Base-by-base conservation (phyloP, 2,797 vertebrate genomes). In the Tenualosa ilisha region DNA sequence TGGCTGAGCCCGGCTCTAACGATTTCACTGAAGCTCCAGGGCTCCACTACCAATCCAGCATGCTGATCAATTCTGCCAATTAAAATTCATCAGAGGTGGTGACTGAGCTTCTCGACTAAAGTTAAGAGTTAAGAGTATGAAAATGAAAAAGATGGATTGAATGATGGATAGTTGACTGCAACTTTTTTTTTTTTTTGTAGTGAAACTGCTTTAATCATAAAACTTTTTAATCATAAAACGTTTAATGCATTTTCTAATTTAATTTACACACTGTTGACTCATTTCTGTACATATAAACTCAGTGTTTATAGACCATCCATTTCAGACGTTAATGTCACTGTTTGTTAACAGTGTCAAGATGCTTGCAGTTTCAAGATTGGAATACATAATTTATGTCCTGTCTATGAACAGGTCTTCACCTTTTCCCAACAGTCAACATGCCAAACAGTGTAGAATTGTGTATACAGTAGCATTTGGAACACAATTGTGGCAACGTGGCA, bases 51-150 rank as follows among this genome's bases (percentile, higher is more conserved):
- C 79, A 84, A 91, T 91, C 86, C 11, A 83, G 85, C 59, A 84
- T 82, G 89, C 88, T 86, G 91, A 92, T 95, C 94, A 92, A 92
- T 94, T 87, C 85, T 86, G 84, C 85, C 91, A 92, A 93, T 94
- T 89, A 89, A 85, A 93, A 89, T 89, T 83, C 46, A 90, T 91
- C 86, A 9, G 61, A 86, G 84, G 63, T 81, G 1, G 86, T 79
- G 86, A 79, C 82, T 82, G 90, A 92, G 91, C 92, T 88, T 91
- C 89, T 90, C 88, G 87, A 83, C 87, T 65, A n/a, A 46, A 53
- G 87, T 90, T 31, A 31, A 31, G 31, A 31, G 31, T 31, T 31
- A 31, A 31, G 83, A 85, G 26, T 54, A 5, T 56, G 54, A 56
- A 56, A 20, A 56, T 56, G 20, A 50, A 6, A 22, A n/a, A n/a